A percentile compares a stretch with the other conserved stretches of the same genome.
phyloP scores from a whole-genome alignment of 2,113 vertebrate species.

The Phaetusa simplex region DNA sequence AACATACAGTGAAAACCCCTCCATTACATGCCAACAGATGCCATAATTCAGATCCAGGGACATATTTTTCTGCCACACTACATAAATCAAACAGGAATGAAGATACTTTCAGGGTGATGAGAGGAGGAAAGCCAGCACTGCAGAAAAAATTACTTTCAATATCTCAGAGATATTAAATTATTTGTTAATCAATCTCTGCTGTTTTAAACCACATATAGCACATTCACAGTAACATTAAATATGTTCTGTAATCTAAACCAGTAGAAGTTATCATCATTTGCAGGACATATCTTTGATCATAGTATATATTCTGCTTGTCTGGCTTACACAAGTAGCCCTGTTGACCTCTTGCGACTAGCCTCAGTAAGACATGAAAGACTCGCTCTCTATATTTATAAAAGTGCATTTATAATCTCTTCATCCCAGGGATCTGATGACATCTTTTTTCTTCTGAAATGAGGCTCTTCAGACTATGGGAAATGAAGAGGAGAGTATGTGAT shows the following conservation, averaged over 20 bases:
- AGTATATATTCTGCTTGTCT: not conserved
- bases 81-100: slow-evolving; percentile 33
- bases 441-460: slow-evolving; percentile 20
- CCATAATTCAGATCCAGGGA: not conserved
- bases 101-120: not conserved
- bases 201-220: not conserved
- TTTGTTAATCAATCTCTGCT: slow-evolving; percentile 18
- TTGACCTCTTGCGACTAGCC: not conserved
- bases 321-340: not conserved
- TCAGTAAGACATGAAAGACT: slow-evolving; percentile 7
- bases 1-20: not conserved
- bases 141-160: not conserved
- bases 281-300: not conserved
- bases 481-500: not conserved
- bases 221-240: not conserved
- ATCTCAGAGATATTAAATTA: not conserved
- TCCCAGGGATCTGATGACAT: not conserved
- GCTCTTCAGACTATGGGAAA: slow-evolving; percentile 14
- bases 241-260: not conserved
- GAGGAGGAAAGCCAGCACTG: not conserved
- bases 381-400: not conserved
- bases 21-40: not conserved
- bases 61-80: not conserved
- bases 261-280: slow-evolving; percentile 9
- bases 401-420: not conserved